Evolutionary conservation across 2,113 vertebrate genomes (phyloP).

Genomic region (Acrocephalus kingi): DNA sequence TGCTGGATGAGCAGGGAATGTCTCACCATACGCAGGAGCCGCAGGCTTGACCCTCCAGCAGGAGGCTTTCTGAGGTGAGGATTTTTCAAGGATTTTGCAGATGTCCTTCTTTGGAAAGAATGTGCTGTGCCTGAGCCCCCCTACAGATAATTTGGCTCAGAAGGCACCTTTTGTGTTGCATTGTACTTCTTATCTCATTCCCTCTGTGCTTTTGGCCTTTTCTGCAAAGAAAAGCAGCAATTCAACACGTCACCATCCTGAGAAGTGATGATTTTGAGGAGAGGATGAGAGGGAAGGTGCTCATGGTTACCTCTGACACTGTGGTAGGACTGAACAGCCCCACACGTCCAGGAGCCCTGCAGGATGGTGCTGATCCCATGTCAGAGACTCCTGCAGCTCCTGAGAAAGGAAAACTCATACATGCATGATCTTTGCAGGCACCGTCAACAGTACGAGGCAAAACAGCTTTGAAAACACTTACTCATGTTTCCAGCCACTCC

Average conservation of each 20-base stretch:
- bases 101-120: background rate
- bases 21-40: background rate
- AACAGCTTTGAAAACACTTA: constrained; percentile 68
- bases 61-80: background rate
- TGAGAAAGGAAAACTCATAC: background rate
- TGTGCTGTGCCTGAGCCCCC: background rate
- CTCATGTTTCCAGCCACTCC: constrained; percentile 59
- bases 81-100: background rate
- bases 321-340: background rate
- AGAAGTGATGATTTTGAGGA: rapidly evolving
- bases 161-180: background rate
- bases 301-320: background rate
- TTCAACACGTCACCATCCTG: background rate
- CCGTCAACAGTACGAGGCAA: background rate
- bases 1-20: background rate
- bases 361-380: background rate
- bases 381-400: background rate
- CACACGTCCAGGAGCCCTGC: background rate
- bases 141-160: background rate
- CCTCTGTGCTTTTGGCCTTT: background rate
- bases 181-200: background rate
- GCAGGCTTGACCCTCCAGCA: background rate
- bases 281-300: background rate
- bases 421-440: background rate
- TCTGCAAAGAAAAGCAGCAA: background rate